Evolutionary conservation across 2,113 vertebrate species (phyloP).

Genomic region (Notarius lentiginosus): DNA sequence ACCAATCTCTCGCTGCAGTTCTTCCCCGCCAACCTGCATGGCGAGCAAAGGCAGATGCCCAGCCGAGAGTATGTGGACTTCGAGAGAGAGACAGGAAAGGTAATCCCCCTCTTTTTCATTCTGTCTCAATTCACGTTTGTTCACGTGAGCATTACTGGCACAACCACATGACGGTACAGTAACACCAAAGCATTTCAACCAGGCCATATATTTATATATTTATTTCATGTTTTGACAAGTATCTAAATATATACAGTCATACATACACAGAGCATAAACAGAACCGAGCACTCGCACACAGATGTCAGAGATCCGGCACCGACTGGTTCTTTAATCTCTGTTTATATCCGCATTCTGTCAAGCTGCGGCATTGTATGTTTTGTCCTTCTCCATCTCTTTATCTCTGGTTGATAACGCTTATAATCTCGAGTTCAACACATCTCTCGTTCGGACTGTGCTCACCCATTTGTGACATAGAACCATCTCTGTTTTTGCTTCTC

Average conservation of each 20-base stretch:
- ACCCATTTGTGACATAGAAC: background rate
- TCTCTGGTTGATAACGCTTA: background rate
- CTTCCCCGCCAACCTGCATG: slow-evolving; percentile 97
- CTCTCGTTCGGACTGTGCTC: background rate
- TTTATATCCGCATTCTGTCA: background rate
- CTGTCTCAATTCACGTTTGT: background rate
- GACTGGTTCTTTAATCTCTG: background rate
- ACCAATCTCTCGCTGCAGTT: slow-evolving; percentile 99
- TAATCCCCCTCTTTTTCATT: slow-evolving; percentile 67
- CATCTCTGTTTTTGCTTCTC: background rate
- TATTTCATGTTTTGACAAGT: background rate
- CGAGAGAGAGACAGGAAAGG: slow-evolving; percentile 97
- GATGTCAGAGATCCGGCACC: background rate
- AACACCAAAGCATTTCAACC: slow-evolving; percentile 11
- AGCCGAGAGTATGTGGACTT: slow-evolving; percentile 97
- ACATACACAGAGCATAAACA: background rate
- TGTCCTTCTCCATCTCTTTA: slow-evolving; percentile 1
- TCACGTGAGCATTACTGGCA: background rate
- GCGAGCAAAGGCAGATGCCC: slow-evolving; percentile 94
- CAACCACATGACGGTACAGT: background rate
- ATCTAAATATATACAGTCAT: background rate
- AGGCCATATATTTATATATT: background rate
- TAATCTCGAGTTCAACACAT: background rate
- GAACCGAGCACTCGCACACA: background rate
- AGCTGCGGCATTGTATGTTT: background rate